Percentiles rank a stretch among this genome's conserved stretches.
These are phyloP conservation scores for Heliopora coerulea DNA, from an alignment of 92 coral and sea anemone species.

Conservation along the genomic window DNA sequence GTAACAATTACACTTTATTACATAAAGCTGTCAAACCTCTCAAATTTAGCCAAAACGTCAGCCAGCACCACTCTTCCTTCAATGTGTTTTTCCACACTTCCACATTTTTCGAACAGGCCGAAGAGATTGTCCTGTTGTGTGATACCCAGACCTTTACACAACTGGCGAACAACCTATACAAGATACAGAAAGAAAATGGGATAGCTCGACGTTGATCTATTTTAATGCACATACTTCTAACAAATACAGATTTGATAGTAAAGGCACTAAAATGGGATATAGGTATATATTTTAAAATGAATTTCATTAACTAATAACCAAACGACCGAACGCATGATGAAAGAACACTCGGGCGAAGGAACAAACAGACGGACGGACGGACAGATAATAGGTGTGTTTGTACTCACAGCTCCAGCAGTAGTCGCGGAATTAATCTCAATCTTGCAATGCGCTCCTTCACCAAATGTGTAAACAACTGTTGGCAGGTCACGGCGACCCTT, in stretches of 20 bases:
- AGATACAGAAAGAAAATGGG: no score
- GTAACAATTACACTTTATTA: no score
- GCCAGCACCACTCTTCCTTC: slow-evolving; percentile 96
- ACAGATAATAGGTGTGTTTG: neutral
- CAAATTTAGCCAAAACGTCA: slow-evolving; percentile 95
- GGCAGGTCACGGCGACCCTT: slow-evolving; percentile 98
- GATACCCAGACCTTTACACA: slow-evolving; percentile 80
- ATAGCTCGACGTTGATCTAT: no score
- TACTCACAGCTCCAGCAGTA: slow-evolving; percentile 90
- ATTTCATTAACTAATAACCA: no score
- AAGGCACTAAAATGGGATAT: no score
- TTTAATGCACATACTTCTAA: no score
- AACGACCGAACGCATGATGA: neutral
- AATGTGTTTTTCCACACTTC: slow-evolving; percentile 83
- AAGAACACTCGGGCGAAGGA: neutral
- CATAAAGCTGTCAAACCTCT: slow-evolving; percentile 58
- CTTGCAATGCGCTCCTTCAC: slow-evolving; percentile 93
- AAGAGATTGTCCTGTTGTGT: slow-evolving; percentile 84
- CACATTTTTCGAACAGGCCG: slow-evolving; percentile 93
- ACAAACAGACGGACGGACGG: neutral
- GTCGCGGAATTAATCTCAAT: slow-evolving; percentile 96
- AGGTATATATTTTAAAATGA: no score
- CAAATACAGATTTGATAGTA: no score
- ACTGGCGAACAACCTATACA: slow-evolving; percentile 81
- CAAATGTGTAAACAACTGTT: slow-evolving; percentile 85